These are phyloP conservation scores for Solea solea DNA, from an alignment of 2,113 vertebrate species.

Conservation along the genomic window DNA sequence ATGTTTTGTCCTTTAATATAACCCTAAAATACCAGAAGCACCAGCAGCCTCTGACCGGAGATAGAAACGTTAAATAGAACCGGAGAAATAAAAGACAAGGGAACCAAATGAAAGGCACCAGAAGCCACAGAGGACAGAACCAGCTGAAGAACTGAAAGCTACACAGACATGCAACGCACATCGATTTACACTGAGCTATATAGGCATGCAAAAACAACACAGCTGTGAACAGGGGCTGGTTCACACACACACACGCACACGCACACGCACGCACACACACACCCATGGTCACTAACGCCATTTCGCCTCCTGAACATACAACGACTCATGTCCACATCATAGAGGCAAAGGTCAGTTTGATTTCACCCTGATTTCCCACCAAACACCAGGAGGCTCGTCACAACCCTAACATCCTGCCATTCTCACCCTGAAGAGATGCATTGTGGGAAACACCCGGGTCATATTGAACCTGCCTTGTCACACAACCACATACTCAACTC, in stretches of 20 bases:
- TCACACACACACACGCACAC: constrained; percentile 76
- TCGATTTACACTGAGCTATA: constrained; percentile 84
- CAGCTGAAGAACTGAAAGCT: constrained; percentile 77
- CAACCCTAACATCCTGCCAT: background rate
- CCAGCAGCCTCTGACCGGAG: constrained; percentile 71
- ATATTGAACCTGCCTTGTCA: too few relatives aligned
- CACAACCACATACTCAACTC: too few relatives aligned
- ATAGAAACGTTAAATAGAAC: constrained; percentile 67
- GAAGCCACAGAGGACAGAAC: constrained; percentile 74
- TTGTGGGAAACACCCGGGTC: constrained; percentile 6
- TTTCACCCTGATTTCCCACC: too few relatives aligned
- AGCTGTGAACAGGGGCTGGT: constrained; percentile 74
- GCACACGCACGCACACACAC: constrained; percentile 77
- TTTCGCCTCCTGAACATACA: too few relatives aligned
- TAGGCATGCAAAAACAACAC: constrained; percentile 89
- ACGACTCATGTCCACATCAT: too few relatives aligned
- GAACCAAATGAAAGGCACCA: constrained; percentile 42
- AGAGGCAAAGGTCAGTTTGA: too few relatives aligned
- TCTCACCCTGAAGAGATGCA: constrained; percentile 10
- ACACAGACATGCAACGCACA: constrained; percentile 88
- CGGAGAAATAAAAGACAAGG: background rate
- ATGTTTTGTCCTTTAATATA: constrained; percentile 7
- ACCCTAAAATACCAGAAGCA: constrained; percentile 20
- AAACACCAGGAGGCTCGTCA: background rate
- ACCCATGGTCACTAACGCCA: constrained; percentile 59